phyloP scores from a whole-genome alignment of 2,113 vertebrate species.

The Jaculus jaculus region DNA sequence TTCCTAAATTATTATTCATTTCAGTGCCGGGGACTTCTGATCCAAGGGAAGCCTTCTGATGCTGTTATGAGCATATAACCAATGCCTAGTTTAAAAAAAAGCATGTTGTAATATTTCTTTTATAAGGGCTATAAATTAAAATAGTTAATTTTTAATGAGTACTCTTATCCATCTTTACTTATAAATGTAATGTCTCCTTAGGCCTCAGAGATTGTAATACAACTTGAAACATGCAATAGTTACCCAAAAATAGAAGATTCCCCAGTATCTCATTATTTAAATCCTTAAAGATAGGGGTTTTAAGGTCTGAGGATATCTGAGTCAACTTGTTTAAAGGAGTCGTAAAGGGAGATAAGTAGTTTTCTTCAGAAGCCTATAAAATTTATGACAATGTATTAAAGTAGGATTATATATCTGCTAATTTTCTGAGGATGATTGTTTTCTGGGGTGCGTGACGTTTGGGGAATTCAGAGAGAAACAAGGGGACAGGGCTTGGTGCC shows the following conservation, averaged over 20 bases:
- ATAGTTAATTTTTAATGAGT: constrained; percentile 68
- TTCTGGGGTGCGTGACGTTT: not conserved
- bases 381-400: constrained; percentile 70
- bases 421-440: constrained; percentile 65
- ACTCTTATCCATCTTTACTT: constrained; percentile 64
- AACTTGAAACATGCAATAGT: constrained; percentile 43
- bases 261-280: constrained; percentile 64
- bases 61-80: constrained; percentile 59
- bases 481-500: not conserved
- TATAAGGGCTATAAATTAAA: constrained; percentile 71
- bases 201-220: constrained; percentile 24
- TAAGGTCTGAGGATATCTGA: constrained; percentile 56
- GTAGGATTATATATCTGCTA: constrained; percentile 54
- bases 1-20: constrained; percentile 68
- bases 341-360: constrained; percentile 72
- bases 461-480: not conserved
- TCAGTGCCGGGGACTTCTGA: constrained; percentile 65
- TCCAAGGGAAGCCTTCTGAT: constrained; percentile 58
- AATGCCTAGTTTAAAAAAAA: constrained; percentile 59
- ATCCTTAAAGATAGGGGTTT: constrained; percentile 65
- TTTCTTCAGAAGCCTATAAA: constrained; percentile 72
- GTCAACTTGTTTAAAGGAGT: constrained; percentile 69
- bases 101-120: constrained; percentile 71
- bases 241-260: constrained; percentile 49
- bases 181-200: constrained; percentile 70